Conservation (phyloP, 1,140 invertebrate genomes). For the Drosophila bocki region DNA sequence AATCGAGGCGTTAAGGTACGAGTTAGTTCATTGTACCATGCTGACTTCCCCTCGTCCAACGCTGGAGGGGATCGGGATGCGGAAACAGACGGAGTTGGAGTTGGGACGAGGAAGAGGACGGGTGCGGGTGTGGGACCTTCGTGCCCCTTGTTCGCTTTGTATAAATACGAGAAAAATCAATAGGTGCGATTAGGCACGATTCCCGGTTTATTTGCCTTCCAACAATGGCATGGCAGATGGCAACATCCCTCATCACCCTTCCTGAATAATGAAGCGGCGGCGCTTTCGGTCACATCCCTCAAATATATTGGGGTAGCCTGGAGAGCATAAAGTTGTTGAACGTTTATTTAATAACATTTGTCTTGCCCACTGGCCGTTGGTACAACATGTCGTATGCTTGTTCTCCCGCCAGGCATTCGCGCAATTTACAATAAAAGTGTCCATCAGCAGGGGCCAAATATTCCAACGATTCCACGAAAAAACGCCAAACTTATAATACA, state of each 20-base stretch:
- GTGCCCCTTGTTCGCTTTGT: conserved; percentile 56
- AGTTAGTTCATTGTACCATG: conserved; percentile 83
- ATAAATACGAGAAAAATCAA: conserved; percentile 80
- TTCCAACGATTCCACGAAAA: conserved; percentile 38
- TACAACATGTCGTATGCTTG: conserved; percentile 29
- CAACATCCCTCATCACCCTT: conserved; percentile 34
- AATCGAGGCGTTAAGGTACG: conserved; percentile 83
- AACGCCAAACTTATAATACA: conserved; percentile 45
- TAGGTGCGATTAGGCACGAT: conserved; percentile 82
- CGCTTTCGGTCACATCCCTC: conserved; percentile 11
- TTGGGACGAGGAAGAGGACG: background rate
- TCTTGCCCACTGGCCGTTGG: conserved; percentile 24
- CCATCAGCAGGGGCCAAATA: conserved; percentile 46
- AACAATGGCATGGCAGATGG: conserved; percentile 56
- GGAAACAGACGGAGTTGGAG: conserved; percentile 1
- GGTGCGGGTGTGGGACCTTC: background rate
- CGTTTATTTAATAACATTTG: conserved; percentile 59
- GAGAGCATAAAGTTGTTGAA: conserved; percentile 31
- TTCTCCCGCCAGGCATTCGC: conserved; percentile 22
- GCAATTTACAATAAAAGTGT: conserved; percentile 55
- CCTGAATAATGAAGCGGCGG: conserved; percentile 38
- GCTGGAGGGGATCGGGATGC: background rate
- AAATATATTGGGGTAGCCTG: conserved; percentile 12
- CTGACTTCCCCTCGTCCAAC: conserved; percentile 10
- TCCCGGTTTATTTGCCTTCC: conserved; percentile 73